Evolutionary conservation across 1,140 invertebrate species (phyloP), one percentile per base, ranked within the genome.

Genomic region (Eupeodes corollae): DNA sequence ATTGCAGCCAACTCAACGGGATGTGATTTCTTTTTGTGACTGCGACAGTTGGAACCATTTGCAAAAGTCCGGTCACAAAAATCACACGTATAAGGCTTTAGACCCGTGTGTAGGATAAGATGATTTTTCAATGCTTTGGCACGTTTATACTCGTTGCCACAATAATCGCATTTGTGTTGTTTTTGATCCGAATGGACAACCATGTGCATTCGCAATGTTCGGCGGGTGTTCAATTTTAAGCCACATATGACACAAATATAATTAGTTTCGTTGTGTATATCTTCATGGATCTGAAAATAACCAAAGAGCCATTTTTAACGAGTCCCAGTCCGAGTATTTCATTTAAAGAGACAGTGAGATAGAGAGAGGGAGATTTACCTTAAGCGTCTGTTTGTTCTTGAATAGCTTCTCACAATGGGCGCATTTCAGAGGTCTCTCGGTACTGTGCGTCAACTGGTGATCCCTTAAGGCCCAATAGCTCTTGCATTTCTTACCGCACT

Each of bases 1-100:
- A 9, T 5, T 10, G 6, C 40, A 2, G 42, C 42, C 2, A 62
- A 56, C 67, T 58, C 52, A 42, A 49, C 50, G 31, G 52, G 53
- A 47, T 57, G 55, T 42, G 15, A n/a, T 30, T 13, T 14, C 11
- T 16, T 43, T 47, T 57, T 55, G 38, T 57, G 56, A 16, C 50
- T 52, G 31, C 56, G 52, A 31, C 56, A 57, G 46, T 55, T 57
- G 12, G 53, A 53, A 2, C 53, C 56, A 44, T 55, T 55, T 16
- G 52, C 49, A 42, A 57, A 55, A 0, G 55, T 56, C 14, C 49
- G 11, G 5, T 52, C 49, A 32, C 55, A 56, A 52, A 52, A 56
- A 11, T 52, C 50, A 26, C 55, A 56, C 2, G 48, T 51, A 37
- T 56, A 56, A 12, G 52, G 55, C 9, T 50, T 46, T 18, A 48